Evolutionary conservation across 2,113 vertebrate species (phyloP).

Genomic region (Regulus satrapa): DNA sequence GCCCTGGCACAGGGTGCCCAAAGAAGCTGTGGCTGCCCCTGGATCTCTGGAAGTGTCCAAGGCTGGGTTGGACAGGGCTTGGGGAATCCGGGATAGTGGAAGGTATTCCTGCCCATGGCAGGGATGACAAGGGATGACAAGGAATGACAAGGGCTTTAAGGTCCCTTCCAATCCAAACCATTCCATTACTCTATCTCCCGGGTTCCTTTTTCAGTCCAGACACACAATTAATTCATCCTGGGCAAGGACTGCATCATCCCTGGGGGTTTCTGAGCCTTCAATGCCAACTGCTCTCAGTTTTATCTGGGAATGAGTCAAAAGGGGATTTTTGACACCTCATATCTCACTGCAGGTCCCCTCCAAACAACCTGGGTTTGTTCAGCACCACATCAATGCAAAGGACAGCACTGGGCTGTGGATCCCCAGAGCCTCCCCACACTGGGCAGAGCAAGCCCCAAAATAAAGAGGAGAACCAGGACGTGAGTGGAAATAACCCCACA

Average conservation of each 20-base stretch:
- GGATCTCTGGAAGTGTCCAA: neutral
- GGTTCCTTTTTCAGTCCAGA: neutral
- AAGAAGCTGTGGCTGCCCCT: neutral
- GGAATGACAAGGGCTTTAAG: neutral
- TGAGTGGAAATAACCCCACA: neutral
- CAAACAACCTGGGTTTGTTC: neutral
- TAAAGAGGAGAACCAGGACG: neutral
- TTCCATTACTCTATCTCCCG: neutral
- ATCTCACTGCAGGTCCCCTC: neutral
- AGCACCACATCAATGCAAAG: neutral
- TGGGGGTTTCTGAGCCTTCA: neutral
- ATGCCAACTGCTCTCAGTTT: neutral
- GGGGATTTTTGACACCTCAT: neutral
- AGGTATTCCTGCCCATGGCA: neutral
- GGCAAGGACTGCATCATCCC: neutral
- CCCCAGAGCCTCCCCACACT: neutral
- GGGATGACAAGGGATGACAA: too few relatives aligned
- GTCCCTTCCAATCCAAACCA: neutral
- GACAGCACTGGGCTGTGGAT: neutral
- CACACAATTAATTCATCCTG: neutral
- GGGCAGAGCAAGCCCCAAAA: neutral
- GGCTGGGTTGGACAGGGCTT: rapidly evolving
- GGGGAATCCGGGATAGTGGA: neutral
- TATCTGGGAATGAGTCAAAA: neutral
- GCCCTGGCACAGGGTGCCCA: neutral